phyloP scores from a whole-genome alignment of 1,140 invertebrate genomes.

The Onthophagus taurus region DNA sequence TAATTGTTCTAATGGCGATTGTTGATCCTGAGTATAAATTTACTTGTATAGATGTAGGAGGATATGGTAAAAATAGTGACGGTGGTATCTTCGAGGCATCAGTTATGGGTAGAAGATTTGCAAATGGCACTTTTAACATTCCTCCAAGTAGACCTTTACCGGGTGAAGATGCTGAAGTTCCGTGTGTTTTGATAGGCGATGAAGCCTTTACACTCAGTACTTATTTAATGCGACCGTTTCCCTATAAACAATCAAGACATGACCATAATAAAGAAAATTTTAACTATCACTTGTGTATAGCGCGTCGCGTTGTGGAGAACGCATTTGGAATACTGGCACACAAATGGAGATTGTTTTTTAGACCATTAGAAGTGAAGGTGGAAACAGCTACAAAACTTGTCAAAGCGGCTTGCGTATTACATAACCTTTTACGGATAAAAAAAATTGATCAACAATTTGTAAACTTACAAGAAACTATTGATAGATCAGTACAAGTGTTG shows the following conservation, averaged over 20 bases:
- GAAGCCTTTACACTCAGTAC: constrained; percentile 6
- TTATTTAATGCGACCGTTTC: constrained; percentile 12
- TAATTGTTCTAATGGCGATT: constrained; percentile 5
- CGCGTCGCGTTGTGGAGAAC: no score
- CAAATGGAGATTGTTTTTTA: constrained; percentile 13
- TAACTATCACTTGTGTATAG: constrained; percentile 9
- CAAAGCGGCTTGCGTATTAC: constrained; percentile 11
- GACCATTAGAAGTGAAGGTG: constrained; percentile 14
- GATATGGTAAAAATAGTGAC: constrained; percentile 8
- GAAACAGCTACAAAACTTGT: constrained; percentile 14
- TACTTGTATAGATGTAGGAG: constrained; percentile 8
- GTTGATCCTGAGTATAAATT: constrained; percentile 9
- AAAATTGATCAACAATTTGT: constrained; percentile 11
- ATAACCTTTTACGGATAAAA: constrained; percentile 12
- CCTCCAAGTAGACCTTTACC: constrained; percentile 8
- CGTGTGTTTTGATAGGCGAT: constrained; percentile 12
- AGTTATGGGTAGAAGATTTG: not conserved
- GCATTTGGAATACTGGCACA: constrained; percentile 10
- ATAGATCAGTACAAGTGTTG: constrained; percentile 3
- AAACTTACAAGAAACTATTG: constrained; percentile 9
- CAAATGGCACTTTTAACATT: constrained; percentile 2
- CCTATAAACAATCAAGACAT: constrained; percentile 6
- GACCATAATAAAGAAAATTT: constrained; percentile 7
- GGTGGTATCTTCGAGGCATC: constrained; percentile 5
- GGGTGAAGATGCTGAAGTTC: not conserved